Conservation (phyloP, 2,797 vertebrate genomes). For the Sarcophilus harrisii region DNA sequence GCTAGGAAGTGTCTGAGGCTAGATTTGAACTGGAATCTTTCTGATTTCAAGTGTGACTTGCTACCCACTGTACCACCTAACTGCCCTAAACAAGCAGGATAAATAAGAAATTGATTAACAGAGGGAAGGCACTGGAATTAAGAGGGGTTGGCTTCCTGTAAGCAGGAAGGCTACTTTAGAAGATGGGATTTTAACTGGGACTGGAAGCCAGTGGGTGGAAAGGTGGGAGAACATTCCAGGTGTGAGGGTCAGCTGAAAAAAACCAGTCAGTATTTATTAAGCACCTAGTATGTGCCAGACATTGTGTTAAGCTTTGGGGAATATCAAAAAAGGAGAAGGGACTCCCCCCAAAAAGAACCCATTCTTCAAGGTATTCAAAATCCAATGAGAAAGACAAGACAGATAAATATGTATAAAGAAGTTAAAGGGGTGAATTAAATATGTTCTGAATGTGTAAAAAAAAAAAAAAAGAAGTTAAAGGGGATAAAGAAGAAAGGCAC, state of each 20-base stretch:
- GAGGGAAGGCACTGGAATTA: not conserved
- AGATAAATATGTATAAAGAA: not conserved
- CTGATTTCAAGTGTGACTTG: not conserved
- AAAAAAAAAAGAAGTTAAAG: not conserved
- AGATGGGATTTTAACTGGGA: not conserved
- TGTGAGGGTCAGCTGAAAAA: not conserved
- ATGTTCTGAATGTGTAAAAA: no score
- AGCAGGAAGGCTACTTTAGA: no score
- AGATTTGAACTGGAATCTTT: not conserved
- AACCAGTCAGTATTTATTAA: not conserved
- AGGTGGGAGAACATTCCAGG: no score
- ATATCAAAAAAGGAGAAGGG: no score
- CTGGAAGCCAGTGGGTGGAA: not conserved
- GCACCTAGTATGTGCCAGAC: not conserved
- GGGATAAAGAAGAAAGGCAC: not conserved
- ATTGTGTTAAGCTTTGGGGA: not conserved
- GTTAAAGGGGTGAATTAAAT: no score
- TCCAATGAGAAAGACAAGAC: not conserved
- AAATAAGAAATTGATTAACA: not conserved
- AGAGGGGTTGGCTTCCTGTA: not conserved
- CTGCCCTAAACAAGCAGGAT: not conserved
- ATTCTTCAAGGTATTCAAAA: not conserved
- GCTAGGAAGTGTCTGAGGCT: rapidly evolving
- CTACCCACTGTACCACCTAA: not conserved
- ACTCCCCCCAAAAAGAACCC: not conserved